phyloP scores from a whole-genome alignment of 2,888 invertebrate genomes.

The Dendrolimus houi region DNA sequence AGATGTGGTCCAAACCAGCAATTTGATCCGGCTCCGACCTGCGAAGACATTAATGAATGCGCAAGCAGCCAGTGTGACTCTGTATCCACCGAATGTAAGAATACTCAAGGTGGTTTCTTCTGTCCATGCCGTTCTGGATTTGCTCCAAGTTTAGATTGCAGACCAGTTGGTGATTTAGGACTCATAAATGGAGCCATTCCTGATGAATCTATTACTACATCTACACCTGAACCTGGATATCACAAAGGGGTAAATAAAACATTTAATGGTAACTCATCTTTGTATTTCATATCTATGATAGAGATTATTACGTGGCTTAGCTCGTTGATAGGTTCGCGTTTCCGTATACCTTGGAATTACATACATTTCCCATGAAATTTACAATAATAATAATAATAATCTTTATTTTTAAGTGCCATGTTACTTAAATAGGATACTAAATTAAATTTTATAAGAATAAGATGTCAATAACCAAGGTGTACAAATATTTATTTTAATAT shows the following conservation, averaged over 20 bases:
- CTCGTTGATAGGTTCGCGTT: too few relatives aligned
- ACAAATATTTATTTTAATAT: too few relatives aligned
- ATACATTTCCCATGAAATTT: too few relatives aligned
- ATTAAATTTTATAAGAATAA: too few relatives aligned
- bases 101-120: constrained; percentile 91
- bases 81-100: constrained; percentile 93
- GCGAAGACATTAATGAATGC: constrained; percentile 96
- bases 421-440: too few relatives aligned
- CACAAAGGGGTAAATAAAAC: constrained; percentile 81
- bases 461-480: too few relatives aligned
- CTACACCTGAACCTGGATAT: constrained; percentile 88
- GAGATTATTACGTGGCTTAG: too few relatives aligned
- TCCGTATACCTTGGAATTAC: too few relatives aligned
- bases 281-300: too few relatives aligned
- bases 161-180: constrained; percentile 93
- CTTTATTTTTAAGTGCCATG: too few relatives aligned
- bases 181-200: constrained; percentile 92
- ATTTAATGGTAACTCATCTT: too few relatives aligned
- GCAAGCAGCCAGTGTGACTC: constrained; percentile 91
- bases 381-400: too few relatives aligned
- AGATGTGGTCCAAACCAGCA: constrained; percentile 89
- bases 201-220: constrained; percentile 91
- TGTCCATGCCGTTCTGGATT: constrained; percentile 93
- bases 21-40: constrained; percentile 89
- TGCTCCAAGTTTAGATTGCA: constrained; percentile 89